A percentile compares a stretch with the other conserved stretches of the same genome.
These are phyloP conservation scores for Drosophila suzukii DNA, from an alignment of 1,140 invertebrate species.

Conservation along the genomic window DNA sequence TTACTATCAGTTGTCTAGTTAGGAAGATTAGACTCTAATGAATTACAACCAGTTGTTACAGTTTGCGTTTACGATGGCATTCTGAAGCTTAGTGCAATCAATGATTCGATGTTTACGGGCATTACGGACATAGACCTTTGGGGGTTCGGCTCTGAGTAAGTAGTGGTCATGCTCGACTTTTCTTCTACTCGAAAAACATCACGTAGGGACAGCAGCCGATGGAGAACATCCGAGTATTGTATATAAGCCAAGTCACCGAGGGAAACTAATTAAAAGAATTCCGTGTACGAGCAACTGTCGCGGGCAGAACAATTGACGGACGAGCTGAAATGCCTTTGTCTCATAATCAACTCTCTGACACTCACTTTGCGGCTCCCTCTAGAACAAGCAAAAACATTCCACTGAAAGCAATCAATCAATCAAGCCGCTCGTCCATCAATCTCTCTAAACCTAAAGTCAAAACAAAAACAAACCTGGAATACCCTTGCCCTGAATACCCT, in stretches of 20 bases:
- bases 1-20: slow-evolving; percentile 32
- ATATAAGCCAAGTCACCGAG: slow-evolving; percentile 17
- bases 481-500: slow-evolving; percentile 35
- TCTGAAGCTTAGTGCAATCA: slow-evolving; percentile 35
- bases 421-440: slow-evolving; percentile 52
- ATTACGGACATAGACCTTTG: background rate
- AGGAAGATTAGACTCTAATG: slow-evolving; percentile 23
- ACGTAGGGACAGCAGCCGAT: slow-evolving; percentile 16
- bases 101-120: slow-evolving; percentile 27
- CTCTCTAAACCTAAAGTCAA: slow-evolving; percentile 44
- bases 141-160: slow-evolving; percentile 11
- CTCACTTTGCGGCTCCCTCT: slow-evolving; percentile 7
- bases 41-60: slow-evolving; percentile 18
- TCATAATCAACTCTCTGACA: slow-evolving; percentile 48
- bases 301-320: slow-evolving; percentile 13
- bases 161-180: slow-evolving; percentile 21
- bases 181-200: slow-evolving; percentile 16
- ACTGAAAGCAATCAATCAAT: slow-evolving; percentile 48
- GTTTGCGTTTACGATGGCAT: slow-evolving; percentile 33
- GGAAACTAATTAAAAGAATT: slow-evolving; percentile 54
- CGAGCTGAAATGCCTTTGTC: slow-evolving; percentile 41
- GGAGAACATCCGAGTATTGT: slow-evolving; percentile 15
- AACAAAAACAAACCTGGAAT: slow-evolving; percentile 38
- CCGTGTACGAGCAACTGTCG: slow-evolving; percentile 25
- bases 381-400: slow-evolving; percentile 35